Base-by-base conservation (phyloP, 2,888 invertebrate genomes). In the Chelonus formosanus region DNA sequence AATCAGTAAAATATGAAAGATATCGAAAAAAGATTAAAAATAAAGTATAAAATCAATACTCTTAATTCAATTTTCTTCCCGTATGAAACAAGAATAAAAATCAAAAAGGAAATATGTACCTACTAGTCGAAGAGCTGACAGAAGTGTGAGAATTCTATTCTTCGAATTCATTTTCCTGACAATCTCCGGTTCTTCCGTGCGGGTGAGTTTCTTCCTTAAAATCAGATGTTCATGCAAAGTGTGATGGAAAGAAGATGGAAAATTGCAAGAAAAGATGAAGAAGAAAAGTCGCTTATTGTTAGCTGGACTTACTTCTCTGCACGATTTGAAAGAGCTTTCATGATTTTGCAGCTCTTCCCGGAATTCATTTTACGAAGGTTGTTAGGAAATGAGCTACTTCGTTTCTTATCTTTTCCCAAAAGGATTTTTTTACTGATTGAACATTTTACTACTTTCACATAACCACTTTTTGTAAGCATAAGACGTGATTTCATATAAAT, bases 111-210 rank as follows among this genome's bases (percentile, higher is more conserved):
- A 20, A 20, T 20, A 20, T 20, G 20, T 20, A 20, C 20, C 20
- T 20, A 20, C 20, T 20, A 20, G 20, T 20, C 20, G 20, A 20
- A 20, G 20, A 20, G 20, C 20, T 54, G 59, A 65, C 58, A 54
- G 47, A 65, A 65, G 65, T 55, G 59, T 65, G 40, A 20, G 48
- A 65, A 65, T 65, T 65, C 59, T 59, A 65, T 65, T 65, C 65
- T 65, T 65, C 54, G 60, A 65, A 65, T 65, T 65, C 59, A 65
- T 65, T 65, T 65, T 59, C 65, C 59, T 65, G 57, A 67, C 67
- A 63, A 62, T 67, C 65, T 65, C 67, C 62, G 62, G 62, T 67
- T 63, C 55, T 65, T 65, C 65, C 55, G 55, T 44, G 54, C 48
- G 59, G 60, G 59, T 47, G 59, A 35, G 32, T 59, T 59, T 58